These are phyloP conservation scores for Drosophila lutescens DNA, from an alignment of 2,888 invertebrate species.

Conservation along the genomic window DNA sequence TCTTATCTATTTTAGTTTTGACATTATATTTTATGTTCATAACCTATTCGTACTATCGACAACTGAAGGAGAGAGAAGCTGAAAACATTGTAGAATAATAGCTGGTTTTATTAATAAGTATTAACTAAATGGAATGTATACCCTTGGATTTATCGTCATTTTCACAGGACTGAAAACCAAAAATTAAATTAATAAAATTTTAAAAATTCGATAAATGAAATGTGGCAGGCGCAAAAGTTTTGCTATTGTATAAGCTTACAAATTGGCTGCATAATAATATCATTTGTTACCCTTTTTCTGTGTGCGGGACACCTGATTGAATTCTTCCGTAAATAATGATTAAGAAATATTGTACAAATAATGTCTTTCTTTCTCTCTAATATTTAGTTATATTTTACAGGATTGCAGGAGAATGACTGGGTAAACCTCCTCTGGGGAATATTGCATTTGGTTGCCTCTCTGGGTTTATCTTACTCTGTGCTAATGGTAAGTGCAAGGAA, in stretches of 20 bases:
- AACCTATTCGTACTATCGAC: slow-evolving; percentile 14
- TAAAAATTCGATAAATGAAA: background rate
- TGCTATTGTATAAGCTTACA: slow-evolving; percentile 8
- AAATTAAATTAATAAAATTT: background rate
- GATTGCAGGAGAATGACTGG: slow-evolving; percentile 7
- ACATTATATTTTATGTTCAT: slow-evolving; percentile 14
- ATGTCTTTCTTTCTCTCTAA: background rate
- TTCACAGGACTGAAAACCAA: background rate
- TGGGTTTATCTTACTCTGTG: slow-evolving; percentile 7
- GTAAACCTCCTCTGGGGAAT: slow-evolving; percentile 10
- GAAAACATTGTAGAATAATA: background rate
- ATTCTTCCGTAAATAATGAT: slow-evolving; percentile 10
- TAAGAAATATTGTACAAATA: background rate
- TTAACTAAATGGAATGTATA: background rate
- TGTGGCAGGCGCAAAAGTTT: background rate
- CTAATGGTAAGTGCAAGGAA: slow-evolving; percentile 5
- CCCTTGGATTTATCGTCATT: slow-evolving; percentile 1
- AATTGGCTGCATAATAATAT: slow-evolving; percentile 8
- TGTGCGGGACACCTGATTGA: background rate
- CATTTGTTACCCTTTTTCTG: background rate
- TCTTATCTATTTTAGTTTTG: background rate
- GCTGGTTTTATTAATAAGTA: background rate
- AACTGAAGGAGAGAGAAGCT: background rate
- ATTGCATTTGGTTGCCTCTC: slow-evolving; percentile 4
- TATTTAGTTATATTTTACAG: background rate